These are phyloP conservation scores for Oegoconia quadripuncta DNA, from an alignment of 2,888 invertebrate genomes.

Conservation along the genomic window DNA sequence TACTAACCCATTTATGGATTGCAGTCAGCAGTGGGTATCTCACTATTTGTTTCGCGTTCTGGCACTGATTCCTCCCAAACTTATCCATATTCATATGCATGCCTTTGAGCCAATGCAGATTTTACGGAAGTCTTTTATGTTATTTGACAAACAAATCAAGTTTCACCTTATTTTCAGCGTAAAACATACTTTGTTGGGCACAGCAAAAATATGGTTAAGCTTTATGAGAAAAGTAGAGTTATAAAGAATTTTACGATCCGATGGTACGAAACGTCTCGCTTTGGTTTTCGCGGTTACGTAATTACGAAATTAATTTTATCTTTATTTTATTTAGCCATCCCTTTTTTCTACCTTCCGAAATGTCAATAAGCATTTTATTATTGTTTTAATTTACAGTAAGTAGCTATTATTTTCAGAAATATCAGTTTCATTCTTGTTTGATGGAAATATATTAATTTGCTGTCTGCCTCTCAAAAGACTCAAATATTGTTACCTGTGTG, in stretches of 20 bases:
- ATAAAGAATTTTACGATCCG: slow-evolving; percentile 1
- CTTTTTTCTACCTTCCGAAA: background rate
- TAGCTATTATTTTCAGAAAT: too few relatives aligned
- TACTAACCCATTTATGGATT: slow-evolving; percentile 68
- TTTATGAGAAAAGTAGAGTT: slow-evolving; percentile 6
- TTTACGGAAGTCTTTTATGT: background rate
- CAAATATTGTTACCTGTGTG: slow-evolving; percentile 14
- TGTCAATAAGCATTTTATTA: background rate
- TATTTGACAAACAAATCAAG: background rate
- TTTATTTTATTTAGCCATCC: background rate
- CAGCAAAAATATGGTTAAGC: background rate
- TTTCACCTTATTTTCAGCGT: too few relatives aligned
- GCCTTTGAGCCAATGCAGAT: background rate
- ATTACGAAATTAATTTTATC: slow-evolving; percentile 1
- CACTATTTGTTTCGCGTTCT: slow-evolving; percentile 66
- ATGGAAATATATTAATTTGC: too few relatives aligned
- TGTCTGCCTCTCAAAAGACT: slow-evolving; percentile 2
- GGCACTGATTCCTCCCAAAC: slow-evolving; percentile 58
- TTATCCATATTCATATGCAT: slow-evolving; percentile 54
- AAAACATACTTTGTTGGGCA: too few relatives aligned
- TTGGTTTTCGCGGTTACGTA: slow-evolving; percentile 1
- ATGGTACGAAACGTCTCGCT: slow-evolving; percentile 1
- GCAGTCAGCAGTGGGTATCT: slow-evolving; percentile 57
- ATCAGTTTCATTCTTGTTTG: too few relatives aligned
- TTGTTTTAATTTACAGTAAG: too few relatives aligned